phyloP scores from a whole-genome alignment of 2,113 vertebrate species.

The Ancistrus triradiatus region DNA sequence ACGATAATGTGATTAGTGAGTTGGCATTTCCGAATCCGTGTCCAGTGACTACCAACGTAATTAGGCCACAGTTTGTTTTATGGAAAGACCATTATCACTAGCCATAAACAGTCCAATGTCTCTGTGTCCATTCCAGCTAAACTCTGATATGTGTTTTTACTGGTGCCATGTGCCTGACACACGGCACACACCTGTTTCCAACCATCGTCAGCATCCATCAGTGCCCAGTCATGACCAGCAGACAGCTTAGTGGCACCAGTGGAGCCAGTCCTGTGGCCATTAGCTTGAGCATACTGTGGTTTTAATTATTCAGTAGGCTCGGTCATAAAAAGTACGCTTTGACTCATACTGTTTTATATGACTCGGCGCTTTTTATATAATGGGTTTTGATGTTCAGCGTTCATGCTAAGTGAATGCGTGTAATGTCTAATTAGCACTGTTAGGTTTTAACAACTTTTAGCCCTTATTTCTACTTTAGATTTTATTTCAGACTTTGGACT shows the following conservation, averaged over 20 bases:
- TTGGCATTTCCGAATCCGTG: constrained; percentile 15
- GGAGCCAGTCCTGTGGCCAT: constrained; percentile 58
- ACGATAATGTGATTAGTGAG: constrained; percentile 3
- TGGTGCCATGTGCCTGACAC: constrained; percentile 63
- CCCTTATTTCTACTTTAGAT: constrained; percentile 37
- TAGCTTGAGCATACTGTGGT: constrained; percentile 60
- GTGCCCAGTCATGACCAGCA: constrained; percentile 12
- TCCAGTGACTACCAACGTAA: constrained; percentile 52
- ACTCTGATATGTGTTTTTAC: constrained; percentile 60
- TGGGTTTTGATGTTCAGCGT: constrained; percentile 57
- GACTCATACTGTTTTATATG: constrained; percentile 67
- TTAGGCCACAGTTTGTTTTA: constrained; percentile 67
- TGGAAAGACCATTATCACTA: constrained; percentile 68
- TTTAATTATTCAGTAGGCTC: constrained; percentile 65
- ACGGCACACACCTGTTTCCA: constrained; percentile 60
- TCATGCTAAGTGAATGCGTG: constrained; percentile 60
- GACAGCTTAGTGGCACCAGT: constrained; percentile 17
- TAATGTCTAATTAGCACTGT: constrained; percentile 63
- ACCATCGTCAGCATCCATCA: constrained; percentile 28
- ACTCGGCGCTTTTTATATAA: constrained; percentile 64
- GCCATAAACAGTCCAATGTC: constrained; percentile 66
- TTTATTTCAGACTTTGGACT: constrained; percentile 33
- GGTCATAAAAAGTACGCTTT: constrained; percentile 64
- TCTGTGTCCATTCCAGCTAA: constrained; percentile 47
- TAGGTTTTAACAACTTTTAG: constrained; percentile 52